Conservation (phyloP, 1,140 invertebrate genomes). For the Drosophila guanche region DNA sequence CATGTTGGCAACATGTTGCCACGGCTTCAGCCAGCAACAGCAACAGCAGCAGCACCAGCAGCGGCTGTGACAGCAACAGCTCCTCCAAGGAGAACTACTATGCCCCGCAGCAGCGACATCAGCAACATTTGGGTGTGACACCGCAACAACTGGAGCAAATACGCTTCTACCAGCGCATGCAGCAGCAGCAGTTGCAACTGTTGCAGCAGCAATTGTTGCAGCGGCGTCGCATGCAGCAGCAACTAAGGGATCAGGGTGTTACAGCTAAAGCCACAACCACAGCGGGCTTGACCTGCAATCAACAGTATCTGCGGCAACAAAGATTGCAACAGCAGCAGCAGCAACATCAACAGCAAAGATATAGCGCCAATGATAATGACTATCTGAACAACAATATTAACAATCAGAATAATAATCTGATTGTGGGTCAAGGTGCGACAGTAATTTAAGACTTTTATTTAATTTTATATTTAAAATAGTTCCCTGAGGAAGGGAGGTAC, state of each 20-base stretch:
- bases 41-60: conserved; percentile 76
- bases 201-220: conserved; percentile 75
- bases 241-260: conserved; percentile 68
- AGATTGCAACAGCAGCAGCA: conserved; percentile 48
- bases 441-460: conserved; percentile 25
- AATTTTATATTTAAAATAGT: conserved; percentile 14
- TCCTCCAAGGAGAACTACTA: conserved; percentile 79
- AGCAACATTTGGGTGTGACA: conserved; percentile 57
- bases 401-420: conserved; percentile 37
- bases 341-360: conserved; percentile 34
- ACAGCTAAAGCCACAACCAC: conserved; percentile 45
- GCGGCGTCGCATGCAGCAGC: conserved; percentile 68
- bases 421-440: conserved; percentile 66
- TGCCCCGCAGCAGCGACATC: conserved; percentile 41
- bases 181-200: conserved; percentile 76
- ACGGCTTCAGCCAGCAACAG: conserved; percentile 47
- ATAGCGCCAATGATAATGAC: conserved; percentile 60
- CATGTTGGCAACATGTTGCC: conserved; percentile 72
- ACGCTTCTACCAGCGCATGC: conserved; percentile 77
- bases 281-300: conserved; percentile 70
- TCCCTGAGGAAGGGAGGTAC: too few relatives aligned
- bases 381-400: conserved; percentile 58
- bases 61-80: conserved; percentile 72
- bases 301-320: conserved; percentile 76
- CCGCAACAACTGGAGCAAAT: conserved; percentile 75